Percentiles rank a stretch among this genome's conserved stretches.
phyloP scores from a whole-genome alignment of 2,797 vertebrate species.

The Cyclopterus lumpus region DNA sequence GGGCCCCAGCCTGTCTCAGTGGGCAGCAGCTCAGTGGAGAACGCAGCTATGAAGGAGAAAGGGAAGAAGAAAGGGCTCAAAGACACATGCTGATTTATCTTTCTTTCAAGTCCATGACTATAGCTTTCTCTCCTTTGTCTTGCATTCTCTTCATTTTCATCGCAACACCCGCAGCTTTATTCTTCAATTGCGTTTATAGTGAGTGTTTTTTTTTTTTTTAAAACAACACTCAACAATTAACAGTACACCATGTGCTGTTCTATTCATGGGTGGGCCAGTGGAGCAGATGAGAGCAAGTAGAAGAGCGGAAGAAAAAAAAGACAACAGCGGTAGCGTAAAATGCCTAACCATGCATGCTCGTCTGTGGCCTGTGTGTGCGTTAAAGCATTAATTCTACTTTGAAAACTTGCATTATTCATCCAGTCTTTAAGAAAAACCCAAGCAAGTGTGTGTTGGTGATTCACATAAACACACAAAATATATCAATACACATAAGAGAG shows the following conservation, averaged over 20 bases:
- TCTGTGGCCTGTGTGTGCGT: slow-evolving; percentile 37
- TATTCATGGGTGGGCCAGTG: slow-evolving; percentile 12
- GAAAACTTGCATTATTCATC: slow-evolving; percentile 64
- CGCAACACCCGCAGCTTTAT: slow-evolving; percentile 25
- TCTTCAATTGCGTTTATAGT: slow-evolving; percentile 40
- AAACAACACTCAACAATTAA: slow-evolving; percentile 19
- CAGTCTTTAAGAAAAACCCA: slow-evolving; percentile 42
- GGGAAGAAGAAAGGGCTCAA: slow-evolving; percentile 31
- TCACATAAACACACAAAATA: slow-evolving; percentile 36
- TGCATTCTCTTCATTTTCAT: slow-evolving; percentile 40
- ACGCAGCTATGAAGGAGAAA: slow-evolving; percentile 36
- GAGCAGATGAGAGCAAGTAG: slow-evolving; percentile 32
- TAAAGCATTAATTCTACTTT: slow-evolving; percentile 48
- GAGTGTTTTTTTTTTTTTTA: neutral
- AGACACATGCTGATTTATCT: slow-evolving; percentile 44
- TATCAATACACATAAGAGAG: slow-evolving; percentile 8
- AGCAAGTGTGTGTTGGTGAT: slow-evolving; percentile 30
- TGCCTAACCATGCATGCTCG: slow-evolving; percentile 40
- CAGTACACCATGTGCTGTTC: slow-evolving; percentile 25
- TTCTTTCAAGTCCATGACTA: slow-evolving; percentile 47
- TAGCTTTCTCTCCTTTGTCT: slow-evolving; percentile 40
- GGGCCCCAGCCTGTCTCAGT: slow-evolving; percentile 39
- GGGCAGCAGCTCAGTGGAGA: slow-evolving; percentile 48
- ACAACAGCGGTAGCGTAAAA: slow-evolving; percentile 33
- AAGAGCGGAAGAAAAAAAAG: slow-evolving; percentile 19